Conservation (phyloP, 2,888 invertebrate genomes). For the Hedychridium roseum region DNA sequence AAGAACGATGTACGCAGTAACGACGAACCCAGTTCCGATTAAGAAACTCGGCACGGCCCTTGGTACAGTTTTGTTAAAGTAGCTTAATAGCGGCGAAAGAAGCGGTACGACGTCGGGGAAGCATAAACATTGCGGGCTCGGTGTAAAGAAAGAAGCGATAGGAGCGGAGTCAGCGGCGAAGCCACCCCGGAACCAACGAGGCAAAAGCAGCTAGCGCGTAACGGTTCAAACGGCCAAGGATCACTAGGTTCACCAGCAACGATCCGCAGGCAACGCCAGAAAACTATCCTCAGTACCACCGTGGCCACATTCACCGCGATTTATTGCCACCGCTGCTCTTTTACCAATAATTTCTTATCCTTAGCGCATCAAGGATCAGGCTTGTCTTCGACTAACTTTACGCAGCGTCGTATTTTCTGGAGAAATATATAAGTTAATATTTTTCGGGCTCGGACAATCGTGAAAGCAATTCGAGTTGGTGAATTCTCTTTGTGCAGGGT, state of each 20-base stretch:
- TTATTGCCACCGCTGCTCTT: too few species aligned
- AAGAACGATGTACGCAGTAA: too few species aligned
- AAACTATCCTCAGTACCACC: constrained; percentile 4
- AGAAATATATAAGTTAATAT: too few species aligned
- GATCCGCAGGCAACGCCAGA: constrained; percentile 1
- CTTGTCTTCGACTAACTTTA: too few species aligned
- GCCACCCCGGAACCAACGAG: constrained; percentile 24
- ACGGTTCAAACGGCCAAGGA: constrained; percentile 1
- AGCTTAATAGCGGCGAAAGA: constrained; percentile 12
- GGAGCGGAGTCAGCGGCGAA: constrained; percentile 32
- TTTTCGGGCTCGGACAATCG: too few species aligned
- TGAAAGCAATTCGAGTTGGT: too few species aligned
- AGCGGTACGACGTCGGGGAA: constrained; percentile 16
- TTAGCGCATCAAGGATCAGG: too few species aligned
- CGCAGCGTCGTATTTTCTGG: too few species aligned
- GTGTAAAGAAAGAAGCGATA: constrained; percentile 13
- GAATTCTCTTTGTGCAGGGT: too few species aligned
- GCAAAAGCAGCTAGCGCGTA: constrained; percentile 13
- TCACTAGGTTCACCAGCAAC: not conserved
- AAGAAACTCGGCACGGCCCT: too few species aligned
- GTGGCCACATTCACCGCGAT: constrained; percentile 3
- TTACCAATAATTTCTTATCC: too few species aligned
- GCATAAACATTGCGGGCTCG: constrained; percentile 31
- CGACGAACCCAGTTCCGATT: too few species aligned
- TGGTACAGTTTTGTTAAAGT: constrained; percentile 19